Base-by-base conservation (phyloP, 2,888 invertebrate species). In the Nineta flava region DNA sequence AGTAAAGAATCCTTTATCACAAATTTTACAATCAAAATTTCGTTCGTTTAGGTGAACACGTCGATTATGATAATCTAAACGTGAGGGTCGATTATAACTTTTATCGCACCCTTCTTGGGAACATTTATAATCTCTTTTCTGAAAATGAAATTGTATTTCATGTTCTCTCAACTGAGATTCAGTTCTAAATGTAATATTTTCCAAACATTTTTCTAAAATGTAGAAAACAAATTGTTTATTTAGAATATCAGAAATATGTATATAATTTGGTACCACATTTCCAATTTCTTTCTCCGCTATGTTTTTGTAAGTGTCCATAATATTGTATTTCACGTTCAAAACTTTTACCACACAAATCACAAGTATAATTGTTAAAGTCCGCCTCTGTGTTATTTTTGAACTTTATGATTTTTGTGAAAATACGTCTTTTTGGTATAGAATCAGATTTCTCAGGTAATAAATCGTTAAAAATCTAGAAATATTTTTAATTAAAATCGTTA, bases 241-340 rank as follows among this genome's bases (percentile, higher is more conserved):
- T 17, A 43, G 9, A 16, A 19, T n/a, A 21, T 26, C 21, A 21
- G 3, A 4, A 43, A 15, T 43, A 16, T 46, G 13, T 16, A 15
- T 10, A 21, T 17, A 19, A 9, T 19, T 35, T 16, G 9, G 2
- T 34, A 47, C 47, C 47, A 17, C 47, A 47, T 16, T 12, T 47
- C 47, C 47, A 47, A 10, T 34, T 12, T 38, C 47, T 15, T 19
- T 47, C 47, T 12, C 47, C 47, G 17, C 47, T 38, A 16, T 47
- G 47, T 9, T 32, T 35, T 19, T 47, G 47, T 19, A 47, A 47
- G 35, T 47, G 47, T 9, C 47, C 47, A 34, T 19, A 47, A 35
- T 47, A 47, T 17, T 47, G 47, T 34, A 19, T 17, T 35, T 47
- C 47, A 10, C 16, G 38, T 9, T 47, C 35, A 35, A 47, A 47